Base-by-base conservation (phyloP, 2,888 invertebrate species). In the Mactromeris polynyma region DNA sequence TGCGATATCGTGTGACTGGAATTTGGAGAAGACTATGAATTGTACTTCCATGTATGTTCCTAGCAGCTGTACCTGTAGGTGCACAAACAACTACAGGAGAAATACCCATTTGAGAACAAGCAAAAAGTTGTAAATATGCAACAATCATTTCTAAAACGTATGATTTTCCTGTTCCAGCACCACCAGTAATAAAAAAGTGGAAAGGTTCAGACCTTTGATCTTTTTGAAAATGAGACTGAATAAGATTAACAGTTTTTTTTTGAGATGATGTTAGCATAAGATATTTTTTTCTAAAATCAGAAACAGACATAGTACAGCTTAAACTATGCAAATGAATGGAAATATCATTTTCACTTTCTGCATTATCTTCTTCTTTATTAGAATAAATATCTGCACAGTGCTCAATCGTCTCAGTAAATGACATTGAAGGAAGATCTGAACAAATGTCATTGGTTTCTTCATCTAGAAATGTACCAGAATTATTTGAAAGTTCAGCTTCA, bases 1-100 rank as follows among this genome's bases (percentile, higher is more conserved):
- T 36, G 14, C 81, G 69, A 46, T 73, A 73, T 7, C 85, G n/a
- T 31, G 33, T 42, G 1, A 88, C 86, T 40, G 89, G 89, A 54
- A 90, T 86, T 79, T 84, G 73, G 11, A 90, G 69, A 19, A 87
- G 81, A 31, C 81, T 69, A 80, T 90, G 87, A 36, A 90, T 79
- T 38, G 90, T 89, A 26, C n/a, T 40, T 31, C 89, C 90, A 9
- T 84, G 69, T 21, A 90, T 58, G 82, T 89, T 89, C 80, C 81
- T 78, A 33, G 91, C 91, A 36, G 91, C 91, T n/a, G 87, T 91
- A 21, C 89, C 89, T 51, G 89, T 89, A n/a, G n/a, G n/a, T n/a
- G n/a, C n/a, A n/a, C n/a, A n/a, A n/a, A n/a, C n/a, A n/a, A n/a
- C n/a, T n/a, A 90, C 90, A 40, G 89, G 87, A 73, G 83, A 86